Evolutionary conservation across 2,888 invertebrate species (phyloP).

Genomic region (Polymixis lichenea): DNA sequence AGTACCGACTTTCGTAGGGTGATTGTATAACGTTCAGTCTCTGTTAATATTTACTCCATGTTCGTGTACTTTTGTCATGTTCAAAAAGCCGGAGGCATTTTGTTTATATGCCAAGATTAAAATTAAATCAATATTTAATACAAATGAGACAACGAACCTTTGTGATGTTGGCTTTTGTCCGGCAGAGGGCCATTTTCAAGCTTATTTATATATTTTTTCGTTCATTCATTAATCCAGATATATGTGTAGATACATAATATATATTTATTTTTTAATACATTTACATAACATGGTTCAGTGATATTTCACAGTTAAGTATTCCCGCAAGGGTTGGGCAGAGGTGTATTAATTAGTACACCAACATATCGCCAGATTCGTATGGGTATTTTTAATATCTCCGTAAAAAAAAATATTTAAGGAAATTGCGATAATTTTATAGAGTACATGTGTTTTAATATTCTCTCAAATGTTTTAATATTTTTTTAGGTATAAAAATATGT

Average conservation of each 20-base stretch:
- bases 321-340: neutral
- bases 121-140: neutral
- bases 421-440: neutral
- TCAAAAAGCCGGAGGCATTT: neutral
- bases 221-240: neutral
- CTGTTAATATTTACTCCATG: slow-evolving; percentile 3
- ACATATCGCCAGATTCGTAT: neutral
- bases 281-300: neutral
- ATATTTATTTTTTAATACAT: neutral
- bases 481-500: no score
- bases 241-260: neutral
- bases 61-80: neutral
- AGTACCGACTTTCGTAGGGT: no score
- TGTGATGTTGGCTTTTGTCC: neutral
- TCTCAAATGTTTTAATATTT: neutral
- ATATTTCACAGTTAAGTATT: no score
- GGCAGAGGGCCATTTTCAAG: neutral
- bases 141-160: neutral
- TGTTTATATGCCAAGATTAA: neutral
- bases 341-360: neutral
- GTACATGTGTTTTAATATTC: neutral
- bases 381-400: neutral
- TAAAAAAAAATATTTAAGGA: neutral
- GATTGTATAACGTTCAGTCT: neutral
- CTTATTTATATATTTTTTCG: neutral